These are phyloP conservation scores for Scortum barcoo DNA, from an alignment of 2,113 vertebrate genomes.

Conservation along the genomic window DNA sequence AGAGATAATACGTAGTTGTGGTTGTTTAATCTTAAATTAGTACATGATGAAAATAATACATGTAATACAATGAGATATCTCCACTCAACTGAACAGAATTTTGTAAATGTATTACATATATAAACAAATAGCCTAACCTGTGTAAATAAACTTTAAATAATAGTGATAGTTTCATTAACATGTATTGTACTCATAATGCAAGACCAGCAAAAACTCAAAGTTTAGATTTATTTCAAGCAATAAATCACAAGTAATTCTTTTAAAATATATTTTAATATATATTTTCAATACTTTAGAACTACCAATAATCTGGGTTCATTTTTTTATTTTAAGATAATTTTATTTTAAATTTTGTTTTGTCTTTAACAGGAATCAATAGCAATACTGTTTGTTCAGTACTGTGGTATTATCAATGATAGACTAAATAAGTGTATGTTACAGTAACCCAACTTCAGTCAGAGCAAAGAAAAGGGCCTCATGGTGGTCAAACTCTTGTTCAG, in stretches of 20 bases:
- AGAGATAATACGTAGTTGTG: background rate
- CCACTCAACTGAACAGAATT: background rate
- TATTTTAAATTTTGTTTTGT: background rate
- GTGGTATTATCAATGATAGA: background rate
- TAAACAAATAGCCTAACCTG: background rate
- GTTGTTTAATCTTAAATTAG: background rate
- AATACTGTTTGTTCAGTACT: background rate
- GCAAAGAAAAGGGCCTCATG: background rate
- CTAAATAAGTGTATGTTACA: background rate
- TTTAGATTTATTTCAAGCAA: background rate
- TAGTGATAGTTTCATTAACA: background rate
- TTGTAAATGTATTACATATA: too few species aligned
- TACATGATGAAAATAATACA: background rate
- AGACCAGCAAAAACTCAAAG: background rate
- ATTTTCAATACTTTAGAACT: background rate
- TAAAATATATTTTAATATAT: background rate
- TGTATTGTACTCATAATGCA: background rate
- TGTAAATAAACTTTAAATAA: background rate
- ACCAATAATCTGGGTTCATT: background rate
- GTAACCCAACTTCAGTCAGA: background rate
- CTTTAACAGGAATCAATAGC: background rate
- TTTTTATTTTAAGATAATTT: constrained; percentile 1
- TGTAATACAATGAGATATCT: background rate
- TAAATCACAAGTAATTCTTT: too few species aligned
- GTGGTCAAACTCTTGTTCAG: background rate